Evolutionary conservation across 2,797 vertebrate species (phyloP).

Genomic region (Muscicapa comitata): DNA sequence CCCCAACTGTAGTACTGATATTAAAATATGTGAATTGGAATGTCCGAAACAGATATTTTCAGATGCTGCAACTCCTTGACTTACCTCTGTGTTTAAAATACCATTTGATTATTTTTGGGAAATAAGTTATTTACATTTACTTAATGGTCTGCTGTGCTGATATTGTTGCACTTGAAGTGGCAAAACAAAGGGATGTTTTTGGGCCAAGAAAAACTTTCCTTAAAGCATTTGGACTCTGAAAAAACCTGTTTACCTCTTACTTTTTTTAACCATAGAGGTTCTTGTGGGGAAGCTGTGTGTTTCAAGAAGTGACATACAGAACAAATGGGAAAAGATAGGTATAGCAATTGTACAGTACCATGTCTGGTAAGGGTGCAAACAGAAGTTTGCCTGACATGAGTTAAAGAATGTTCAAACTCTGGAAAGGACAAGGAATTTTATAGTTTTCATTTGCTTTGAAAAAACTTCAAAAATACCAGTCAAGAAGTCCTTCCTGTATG

Average conservation of each 20-base stretch:
- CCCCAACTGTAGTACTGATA: not conserved
- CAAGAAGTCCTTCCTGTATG: not conserved
- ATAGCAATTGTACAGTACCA: not conserved
- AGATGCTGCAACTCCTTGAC: not conserved
- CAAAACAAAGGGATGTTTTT: not conserved
- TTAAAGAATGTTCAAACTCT: not conserved
- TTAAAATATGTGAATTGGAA: rapidly evolving
- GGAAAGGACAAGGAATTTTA: not conserved
- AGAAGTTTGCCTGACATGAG: not conserved
- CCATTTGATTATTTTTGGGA: not conserved
- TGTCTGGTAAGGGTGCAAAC: not conserved
- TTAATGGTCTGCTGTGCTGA: not conserved
- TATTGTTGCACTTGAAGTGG: not conserved
- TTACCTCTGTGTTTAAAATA: not conserved
- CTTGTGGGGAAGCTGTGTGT: not conserved
- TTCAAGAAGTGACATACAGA: not conserved
- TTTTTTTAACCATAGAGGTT: not conserved
- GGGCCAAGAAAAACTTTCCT: not conserved
- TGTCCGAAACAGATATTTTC: not conserved
- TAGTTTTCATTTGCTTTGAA: not conserved
- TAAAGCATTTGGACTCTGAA: not conserved
- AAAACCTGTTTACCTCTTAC: not conserved
- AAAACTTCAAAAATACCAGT: not conserved
- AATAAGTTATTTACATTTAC: not conserved
- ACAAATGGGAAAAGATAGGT: not conserved